Conservation (phyloP, 2,888 invertebrate genomes). For the Rhingia rostrata region DNA sequence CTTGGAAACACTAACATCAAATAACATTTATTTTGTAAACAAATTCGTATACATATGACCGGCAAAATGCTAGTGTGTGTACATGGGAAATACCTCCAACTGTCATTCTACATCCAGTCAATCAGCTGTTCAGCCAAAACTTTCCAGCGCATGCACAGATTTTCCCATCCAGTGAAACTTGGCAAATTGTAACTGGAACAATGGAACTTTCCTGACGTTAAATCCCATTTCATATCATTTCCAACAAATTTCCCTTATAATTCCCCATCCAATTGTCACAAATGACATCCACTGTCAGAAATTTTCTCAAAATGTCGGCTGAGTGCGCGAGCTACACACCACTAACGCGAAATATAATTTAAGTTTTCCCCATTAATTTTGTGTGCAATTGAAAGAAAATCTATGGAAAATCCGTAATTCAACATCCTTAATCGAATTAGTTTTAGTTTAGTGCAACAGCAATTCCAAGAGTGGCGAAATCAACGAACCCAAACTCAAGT, state of each 20-base stretch:
- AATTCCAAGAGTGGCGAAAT: slow-evolving; percentile 1
- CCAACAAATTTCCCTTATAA: slow-evolving; percentile 10
- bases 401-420: slow-evolving; percentile 7
- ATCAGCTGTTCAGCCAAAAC: slow-evolving; percentile 25
- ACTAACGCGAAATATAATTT: slow-evolving; percentile 35
- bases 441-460: background rate
- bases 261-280: slow-evolving; percentile 33
- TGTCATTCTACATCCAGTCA: slow-evolving; percentile 28
- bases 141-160: slow-evolving; percentile 23
- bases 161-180: slow-evolving; percentile 7
- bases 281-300: slow-evolving; percentile 55
- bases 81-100: background rate
- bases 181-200: slow-evolving; percentile 39
- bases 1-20: slow-evolving; percentile 54
- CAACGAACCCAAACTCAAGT: slow-evolving; percentile 23
- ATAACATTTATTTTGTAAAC: slow-evolving; percentile 66
- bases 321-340: slow-evolving; percentile 41
- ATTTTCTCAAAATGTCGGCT: slow-evolving; percentile 72
- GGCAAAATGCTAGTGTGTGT: background rate
- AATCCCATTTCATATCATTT: background rate
- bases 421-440: background rate
- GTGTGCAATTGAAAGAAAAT: slow-evolving; percentile 26
- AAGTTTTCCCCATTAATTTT: slow-evolving; percentile 14
- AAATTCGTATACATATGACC: slow-evolving; percentile 36
- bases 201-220: slow-evolving; percentile 38